Conservation (phyloP, 2,888 invertebrate species). For the Tipula lateralis region DNA sequence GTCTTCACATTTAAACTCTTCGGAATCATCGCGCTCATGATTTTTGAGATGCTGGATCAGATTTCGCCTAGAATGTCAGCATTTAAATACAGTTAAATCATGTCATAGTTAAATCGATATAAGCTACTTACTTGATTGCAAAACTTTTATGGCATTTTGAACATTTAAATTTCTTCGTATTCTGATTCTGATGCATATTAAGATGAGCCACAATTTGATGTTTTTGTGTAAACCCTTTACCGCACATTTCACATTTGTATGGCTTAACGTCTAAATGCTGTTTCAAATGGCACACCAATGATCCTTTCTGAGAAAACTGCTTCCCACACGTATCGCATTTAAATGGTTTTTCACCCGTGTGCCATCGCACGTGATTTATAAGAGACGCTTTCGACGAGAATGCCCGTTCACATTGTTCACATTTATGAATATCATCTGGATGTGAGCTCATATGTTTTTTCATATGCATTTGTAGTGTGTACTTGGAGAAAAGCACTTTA, state of each 20-base stretch:
- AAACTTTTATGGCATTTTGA: conserved; percentile 43
- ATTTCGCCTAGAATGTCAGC: conserved; percentile 36
- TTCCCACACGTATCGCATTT: conserved; percentile 34
- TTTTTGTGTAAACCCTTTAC: conserved; percentile 41
- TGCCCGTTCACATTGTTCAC: conserved; percentile 36
- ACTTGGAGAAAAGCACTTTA: conserved; percentile 38
- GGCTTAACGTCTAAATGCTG: conserved; percentile 34
- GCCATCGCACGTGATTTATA: conserved; percentile 33
- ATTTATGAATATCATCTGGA: conserved; percentile 43
- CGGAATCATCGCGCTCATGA: conserved; percentile 36
- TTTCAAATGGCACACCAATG: conserved; percentile 34
- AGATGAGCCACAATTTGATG: conserved; percentile 42
- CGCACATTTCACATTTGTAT: conserved; percentile 34
- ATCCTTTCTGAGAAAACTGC: conserved; percentile 34
- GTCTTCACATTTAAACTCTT: conserved; percentile 37
- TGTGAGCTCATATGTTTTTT: conserved; percentile 42
- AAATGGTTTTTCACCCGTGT: conserved; percentile 35
- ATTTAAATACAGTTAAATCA: background rate
- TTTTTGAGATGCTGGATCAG: conserved; percentile 38
- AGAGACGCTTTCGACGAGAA: conserved; percentile 34
- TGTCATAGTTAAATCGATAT: background rate
- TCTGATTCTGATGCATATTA: conserved; percentile 33
- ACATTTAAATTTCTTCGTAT: conserved; percentile 39
- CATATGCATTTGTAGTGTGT: conserved; percentile 40
- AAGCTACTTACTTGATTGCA: conserved; percentile 39